These are phyloP conservation scores for Hirtodrosophila histrioides DNA, from an alignment of 2,888 invertebrate species.

Conservation along the genomic window DNA sequence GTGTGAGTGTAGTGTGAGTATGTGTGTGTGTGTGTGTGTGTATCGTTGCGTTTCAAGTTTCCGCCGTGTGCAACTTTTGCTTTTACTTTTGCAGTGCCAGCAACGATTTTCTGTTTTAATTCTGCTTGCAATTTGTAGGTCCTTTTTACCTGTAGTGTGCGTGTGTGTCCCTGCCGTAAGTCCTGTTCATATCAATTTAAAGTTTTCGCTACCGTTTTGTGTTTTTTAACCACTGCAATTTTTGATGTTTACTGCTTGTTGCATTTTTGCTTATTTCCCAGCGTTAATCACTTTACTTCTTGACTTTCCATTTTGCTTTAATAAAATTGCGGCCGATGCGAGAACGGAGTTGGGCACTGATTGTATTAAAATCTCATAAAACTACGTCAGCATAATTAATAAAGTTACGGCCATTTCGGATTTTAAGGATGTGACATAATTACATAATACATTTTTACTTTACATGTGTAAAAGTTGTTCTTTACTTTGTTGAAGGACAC, in stretches of 20 bases:
- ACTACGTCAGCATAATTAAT: constrained; percentile 69
- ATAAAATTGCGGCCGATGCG: constrained; percentile 42
- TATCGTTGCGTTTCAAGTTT: constrained; percentile 27
- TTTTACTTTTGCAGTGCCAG: constrained; percentile 63
- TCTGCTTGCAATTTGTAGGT: constrained; percentile 16
- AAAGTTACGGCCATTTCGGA: constrained; percentile 52
- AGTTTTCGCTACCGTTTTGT: constrained; percentile 25
- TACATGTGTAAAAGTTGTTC: not conserved
- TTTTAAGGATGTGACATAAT: constrained; percentile 32
- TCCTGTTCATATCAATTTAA: constrained; percentile 48
- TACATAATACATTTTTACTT: constrained; percentile 20
- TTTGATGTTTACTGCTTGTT: constrained; percentile 45
- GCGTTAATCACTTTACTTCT: constrained; percentile 59
- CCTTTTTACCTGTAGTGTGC: constrained; percentile 19
- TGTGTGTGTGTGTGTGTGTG: constrained; percentile 10
- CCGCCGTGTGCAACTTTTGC: constrained; percentile 54
- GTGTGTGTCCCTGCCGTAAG: constrained; percentile 32
- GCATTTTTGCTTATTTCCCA: constrained; percentile 36
- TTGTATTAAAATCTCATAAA: constrained; percentile 72
- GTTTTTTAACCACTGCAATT: constrained; percentile 25
- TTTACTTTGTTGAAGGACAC: not conserved
- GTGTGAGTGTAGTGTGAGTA: constrained; percentile 8
- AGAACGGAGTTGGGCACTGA: constrained; percentile 42
- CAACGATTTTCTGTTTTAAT: constrained; percentile 61
- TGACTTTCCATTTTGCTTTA: constrained; percentile 42